phyloP scores from a whole-genome alignment of 2,888 invertebrate genomes.

The Sphecodes monilicornis region DNA sequence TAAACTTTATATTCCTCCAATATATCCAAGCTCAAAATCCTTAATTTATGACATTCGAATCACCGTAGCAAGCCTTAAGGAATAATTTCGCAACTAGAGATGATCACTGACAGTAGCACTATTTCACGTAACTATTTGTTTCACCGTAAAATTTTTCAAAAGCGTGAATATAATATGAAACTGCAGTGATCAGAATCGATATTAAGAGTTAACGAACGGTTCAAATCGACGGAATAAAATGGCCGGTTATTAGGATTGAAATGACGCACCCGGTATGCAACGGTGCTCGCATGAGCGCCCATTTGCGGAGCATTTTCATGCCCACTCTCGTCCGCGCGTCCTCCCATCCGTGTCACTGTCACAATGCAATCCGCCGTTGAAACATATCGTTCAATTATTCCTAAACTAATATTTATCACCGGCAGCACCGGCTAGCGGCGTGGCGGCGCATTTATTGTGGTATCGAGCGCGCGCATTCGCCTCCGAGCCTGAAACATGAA shows the following conservation, averaged over 20 bases:
- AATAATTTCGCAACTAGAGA: not conserved
- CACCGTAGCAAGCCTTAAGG: not conserved
- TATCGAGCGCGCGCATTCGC: slow-evolving; percentile 4
- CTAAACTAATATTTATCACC: slow-evolving; percentile 70
- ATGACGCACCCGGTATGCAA: slow-evolving; percentile 26
- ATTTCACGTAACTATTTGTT: not conserved
- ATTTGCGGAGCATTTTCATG: slow-evolving; percentile 48
- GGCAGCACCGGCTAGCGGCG: slow-evolving; percentile 20
- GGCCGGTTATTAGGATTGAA: not conserved
- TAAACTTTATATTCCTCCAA: not conserved
- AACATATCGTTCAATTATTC: slow-evolving; percentile 66
- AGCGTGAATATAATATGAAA: not conserved
- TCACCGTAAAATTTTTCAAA: not conserved
- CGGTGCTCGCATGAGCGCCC: slow-evolving; percentile 17
- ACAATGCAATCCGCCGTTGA: slow-evolving; percentile 58
- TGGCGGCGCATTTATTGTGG: slow-evolving; percentile 32
- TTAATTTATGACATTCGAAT: not conserved
- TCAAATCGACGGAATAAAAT: not conserved
- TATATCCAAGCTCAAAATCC: not conserved
- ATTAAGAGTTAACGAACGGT: not conserved
- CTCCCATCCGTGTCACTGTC: slow-evolving; percentile 43
- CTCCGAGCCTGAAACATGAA: slow-evolving; percentile 52
- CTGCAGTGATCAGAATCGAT: not conserved
- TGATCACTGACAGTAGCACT: not conserved
- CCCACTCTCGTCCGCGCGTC: slow-evolving; percentile 22